phyloP scores from a whole-genome alignment of 1,140 invertebrate species.

The Hyles euphorbiae region DNA sequence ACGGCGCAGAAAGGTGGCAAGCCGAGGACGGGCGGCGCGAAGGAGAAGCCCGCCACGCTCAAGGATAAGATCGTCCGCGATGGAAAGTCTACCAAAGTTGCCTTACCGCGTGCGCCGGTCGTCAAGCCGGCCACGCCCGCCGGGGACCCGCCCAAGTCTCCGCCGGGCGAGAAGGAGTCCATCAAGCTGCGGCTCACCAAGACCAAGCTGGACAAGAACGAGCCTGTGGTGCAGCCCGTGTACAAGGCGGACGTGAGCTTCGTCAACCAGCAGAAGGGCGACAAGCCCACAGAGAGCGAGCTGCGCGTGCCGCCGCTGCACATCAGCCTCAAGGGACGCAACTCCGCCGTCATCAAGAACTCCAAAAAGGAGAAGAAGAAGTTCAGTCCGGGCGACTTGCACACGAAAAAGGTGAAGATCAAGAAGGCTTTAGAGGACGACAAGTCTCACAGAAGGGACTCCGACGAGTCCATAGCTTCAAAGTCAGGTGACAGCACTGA shows the following conservation, averaged over 20 bases:
- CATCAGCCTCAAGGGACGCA: constrained; percentile 89
- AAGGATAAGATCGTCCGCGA: constrained; percentile 63
- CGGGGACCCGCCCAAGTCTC: constrained; percentile 52
- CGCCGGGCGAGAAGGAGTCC: constrained; percentile 79
- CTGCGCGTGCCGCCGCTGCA: constrained; percentile 91
- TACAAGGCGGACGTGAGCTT: constrained; percentile 90
- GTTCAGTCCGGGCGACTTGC: constrained; percentile 65
- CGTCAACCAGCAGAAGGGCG: constrained; percentile 61
- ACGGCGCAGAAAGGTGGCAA: constrained; percentile 53
- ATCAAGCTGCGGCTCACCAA: constrained; percentile 83
- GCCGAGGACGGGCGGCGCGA: constrained; percentile 48
- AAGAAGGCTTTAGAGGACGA: constrained; percentile 68
- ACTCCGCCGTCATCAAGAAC: constrained; percentile 91
- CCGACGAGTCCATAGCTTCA: constrained; percentile 47
- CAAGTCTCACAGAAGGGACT: constrained; percentile 59
- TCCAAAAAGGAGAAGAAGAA: constrained; percentile 86
- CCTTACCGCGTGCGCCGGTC: constrained; percentile 47
- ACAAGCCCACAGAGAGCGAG: constrained; percentile 78
- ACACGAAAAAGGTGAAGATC: constrained; percentile 72
- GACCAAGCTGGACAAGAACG: constrained; percentile 86
- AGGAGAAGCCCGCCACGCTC: constrained; percentile 58
- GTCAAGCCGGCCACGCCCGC: constrained; percentile 65
- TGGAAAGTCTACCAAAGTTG: constrained; percentile 58
- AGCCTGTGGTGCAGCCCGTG: constrained; percentile 82
- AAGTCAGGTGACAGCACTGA: constrained; percentile 55